Evolutionary conservation across 2,888 invertebrate species (phyloP), one percentile per base, ranked within the genome.

Genomic region (Temnothorax rugatulus): DNA sequence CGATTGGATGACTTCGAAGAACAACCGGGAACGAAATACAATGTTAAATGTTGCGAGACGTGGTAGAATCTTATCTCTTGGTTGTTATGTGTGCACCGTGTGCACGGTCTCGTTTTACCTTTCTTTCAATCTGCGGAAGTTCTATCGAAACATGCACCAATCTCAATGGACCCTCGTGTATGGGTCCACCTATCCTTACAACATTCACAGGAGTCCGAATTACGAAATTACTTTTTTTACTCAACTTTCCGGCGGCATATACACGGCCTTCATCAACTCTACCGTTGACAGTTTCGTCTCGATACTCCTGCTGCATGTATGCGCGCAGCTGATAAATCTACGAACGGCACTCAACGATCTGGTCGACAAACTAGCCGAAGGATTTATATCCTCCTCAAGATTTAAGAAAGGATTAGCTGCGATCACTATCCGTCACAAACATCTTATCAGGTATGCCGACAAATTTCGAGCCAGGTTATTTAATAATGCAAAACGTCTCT

Each of bases 241-340:
- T 18, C 93, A 93, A 88, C 4, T 94, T 91, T 89, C 89, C 4
- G 88, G 91, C 13, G 93, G 93, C 52, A 86, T 91, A 2, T 91
- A 91, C 18, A 82, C 93, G 4, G 87, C 88, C 0, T 0, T 75
- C 5, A 21, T 34, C 21, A 76, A 25, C 8, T n/a, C 21, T 41
- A 25, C 25, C 1, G 8, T 76, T 13, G 76, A 76, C 18, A 52
- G 38, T 52, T 76, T 64, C 13, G 4, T 76, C 18, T 64, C 66
- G 4, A 77, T 41, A 1, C 88, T 92, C 15, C 79, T 93, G 15
- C 87, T 92, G 0, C 93, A 93, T 73, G 64, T 93, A 5, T 93
- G 93, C 57, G 91, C 91, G 5, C 93, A 93, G 77, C 63, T 93
- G 8, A 82, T 84, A 8, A 81, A 88, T n/a, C 63, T 90, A 9